phyloP scores from a whole-genome alignment of 1,140 invertebrate species.

The Platorchestia sp. region DNA sequence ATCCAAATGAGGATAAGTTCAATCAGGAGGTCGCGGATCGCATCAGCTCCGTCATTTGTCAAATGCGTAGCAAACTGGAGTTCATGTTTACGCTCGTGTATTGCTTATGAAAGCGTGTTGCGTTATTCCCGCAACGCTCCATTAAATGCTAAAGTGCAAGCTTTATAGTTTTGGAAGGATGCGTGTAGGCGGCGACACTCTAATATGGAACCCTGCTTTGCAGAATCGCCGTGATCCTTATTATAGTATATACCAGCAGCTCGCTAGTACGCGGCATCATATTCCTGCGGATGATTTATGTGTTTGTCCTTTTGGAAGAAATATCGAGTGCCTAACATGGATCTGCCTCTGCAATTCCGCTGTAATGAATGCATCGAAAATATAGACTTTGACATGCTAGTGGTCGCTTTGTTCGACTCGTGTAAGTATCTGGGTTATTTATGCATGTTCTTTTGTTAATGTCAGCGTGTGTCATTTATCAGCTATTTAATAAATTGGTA shows the following conservation, averaged over 20 bases:
- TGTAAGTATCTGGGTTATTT: background rate
- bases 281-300: background rate
- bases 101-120: background rate
- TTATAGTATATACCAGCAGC: background rate
- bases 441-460: background rate
- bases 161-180: background rate
- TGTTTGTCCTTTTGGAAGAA: conserved; percentile 8
- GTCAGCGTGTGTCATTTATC: background rate
- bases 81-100: background rate
- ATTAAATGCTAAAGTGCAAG: conserved; percentile 9
- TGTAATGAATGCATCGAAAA: background rate
- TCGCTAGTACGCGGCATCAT: background rate
- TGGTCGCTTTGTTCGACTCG: background rate
- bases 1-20: conserved; percentile 8
- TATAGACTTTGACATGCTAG: background rate
- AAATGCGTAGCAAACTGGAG: background rate
- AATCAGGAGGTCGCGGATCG: background rate
- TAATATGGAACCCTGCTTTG: background rate
- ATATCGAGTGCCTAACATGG: background rate
- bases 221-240: background rate
- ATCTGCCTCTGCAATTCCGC: background rate
- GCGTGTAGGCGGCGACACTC: background rate
- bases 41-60: conserved; percentile 6
- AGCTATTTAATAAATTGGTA: background rate
- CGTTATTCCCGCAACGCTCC: background rate